Evolutionary conservation across 2,888 invertebrate genomes (phyloP), one percentile per base, ranked within the genome.

Genomic region (Micoletzkya japonica): DNA sequence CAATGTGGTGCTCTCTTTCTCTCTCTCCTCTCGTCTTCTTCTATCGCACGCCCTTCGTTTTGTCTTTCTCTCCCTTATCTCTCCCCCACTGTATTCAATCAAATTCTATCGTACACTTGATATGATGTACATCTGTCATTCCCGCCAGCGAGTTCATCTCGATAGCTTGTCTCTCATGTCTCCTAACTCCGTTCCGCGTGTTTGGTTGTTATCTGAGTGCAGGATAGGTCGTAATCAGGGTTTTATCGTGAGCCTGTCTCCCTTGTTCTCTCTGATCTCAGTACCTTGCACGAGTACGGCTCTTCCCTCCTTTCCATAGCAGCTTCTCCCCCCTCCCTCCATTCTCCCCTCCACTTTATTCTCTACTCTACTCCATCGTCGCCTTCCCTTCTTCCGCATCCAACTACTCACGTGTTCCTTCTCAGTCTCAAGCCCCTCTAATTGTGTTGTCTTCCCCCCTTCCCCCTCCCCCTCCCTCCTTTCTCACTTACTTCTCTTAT

Each of bases 351-450:
- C 20, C 20, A 20, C 56, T 44, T 44, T 44, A 10, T 44, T 20
- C 20, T 20, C 20, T 20, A 14, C 44, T 44, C 44, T 10, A 44
- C 44, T 44, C 44, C 44, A 14, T 44, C 39, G 26, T 37, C 59
- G 7, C n/a, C 10, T 59, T 61, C 50, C 54, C 39, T 49, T 28
- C 52, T 30, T 52, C 36, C 34, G 30, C 60, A 4, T 61, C 24
- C 44, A 34, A 24, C 7, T 36, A 10, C 61, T 44, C 61, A 24
- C 24, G 37, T 44, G 24, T 20, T 24, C 39, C 36, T 36, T 37
- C 39, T 66, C 24, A 17, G n/a, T 24, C 24, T 7, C 14, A 10
- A 17, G 7, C n/a, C 26, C 56, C 10, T 56, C 10, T 17, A 10
- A 44, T 20, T 44, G 49, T 20, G 14, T 10, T 20, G 14, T 17